These are phyloP conservation scores for Arenicola marina DNA, from an alignment of 2,888 invertebrate species.

Conservation along the genomic window DNA sequence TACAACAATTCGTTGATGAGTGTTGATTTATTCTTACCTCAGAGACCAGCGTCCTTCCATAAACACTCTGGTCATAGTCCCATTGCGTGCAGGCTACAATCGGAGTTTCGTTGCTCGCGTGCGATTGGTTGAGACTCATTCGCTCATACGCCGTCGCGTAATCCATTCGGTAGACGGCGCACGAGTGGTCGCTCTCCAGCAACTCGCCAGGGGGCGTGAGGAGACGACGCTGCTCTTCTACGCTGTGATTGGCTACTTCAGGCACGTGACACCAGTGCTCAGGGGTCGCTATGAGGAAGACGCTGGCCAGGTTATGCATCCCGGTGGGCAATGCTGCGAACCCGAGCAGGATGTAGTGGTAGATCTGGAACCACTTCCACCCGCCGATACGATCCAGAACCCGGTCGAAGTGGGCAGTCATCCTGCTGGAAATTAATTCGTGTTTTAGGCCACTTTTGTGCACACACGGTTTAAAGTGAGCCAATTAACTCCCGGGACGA, in stretches of 20 bases:
- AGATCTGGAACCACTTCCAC: conserved; percentile 5
- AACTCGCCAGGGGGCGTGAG: background rate
- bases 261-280: conserved; percentile 14
- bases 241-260: conserved; percentile 6
- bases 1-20: too few relatives aligned
- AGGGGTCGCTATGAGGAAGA: conserved; percentile 5
- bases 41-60: background rate
- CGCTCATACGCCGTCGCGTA: background rate
- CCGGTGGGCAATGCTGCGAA: conserved; percentile 1
- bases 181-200: background rate
- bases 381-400: conserved; percentile 5
- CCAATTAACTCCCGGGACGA: too few relatives aligned
- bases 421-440: too few relatives aligned
- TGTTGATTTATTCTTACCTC: background rate
- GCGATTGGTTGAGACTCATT: background rate
- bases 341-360: conserved; percentile 4
- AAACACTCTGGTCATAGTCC: background rate
- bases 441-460: too few relatives aligned
- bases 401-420: conserved; percentile 13
- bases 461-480: too few relatives aligned
- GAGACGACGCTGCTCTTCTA: background rate
- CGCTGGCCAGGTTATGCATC: conserved; percentile 5
- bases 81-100: background rate
- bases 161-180: background rate
- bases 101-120: background rate